phyloP scores from a whole-genome alignment of 2,888 invertebrate species.

The Phortica okadai region DNA sequence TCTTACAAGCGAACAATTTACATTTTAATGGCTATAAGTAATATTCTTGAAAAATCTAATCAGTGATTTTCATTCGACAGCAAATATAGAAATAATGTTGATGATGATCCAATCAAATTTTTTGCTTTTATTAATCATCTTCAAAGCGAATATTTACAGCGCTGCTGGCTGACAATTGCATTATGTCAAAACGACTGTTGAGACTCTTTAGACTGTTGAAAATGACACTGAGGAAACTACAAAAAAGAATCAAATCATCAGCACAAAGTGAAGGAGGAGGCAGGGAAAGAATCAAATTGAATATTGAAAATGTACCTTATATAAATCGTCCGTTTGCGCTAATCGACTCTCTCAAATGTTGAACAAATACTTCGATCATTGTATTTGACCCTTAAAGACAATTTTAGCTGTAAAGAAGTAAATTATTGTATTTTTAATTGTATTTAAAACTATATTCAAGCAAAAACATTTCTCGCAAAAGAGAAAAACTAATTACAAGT shows the following conservation, averaged over 20 bases:
- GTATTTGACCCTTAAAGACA: neutral
- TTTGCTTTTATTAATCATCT: neutral
- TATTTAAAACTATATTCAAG: too few relatives aligned
- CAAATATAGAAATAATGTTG: constrained; percentile 48
- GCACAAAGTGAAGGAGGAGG: neutral
- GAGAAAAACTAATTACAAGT: neutral
- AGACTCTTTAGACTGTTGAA: constrained; percentile 1
- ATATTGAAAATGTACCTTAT: constrained; percentile 1
- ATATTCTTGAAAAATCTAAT: constrained; percentile 34
- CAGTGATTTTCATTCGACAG: constrained; percentile 52
- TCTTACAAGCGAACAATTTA: constrained; percentile 55
- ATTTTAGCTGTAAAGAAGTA: neutral
- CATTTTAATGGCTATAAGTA: constrained; percentile 40
- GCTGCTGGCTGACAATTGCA: neutral
- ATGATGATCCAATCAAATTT: neutral
- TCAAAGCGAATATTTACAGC: constrained; percentile 38
- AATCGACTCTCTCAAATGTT: constrained; percentile 10
- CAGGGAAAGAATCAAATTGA: neutral
- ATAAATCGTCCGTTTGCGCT: neutral
- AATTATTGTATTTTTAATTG: neutral
- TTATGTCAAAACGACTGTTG: neutral
- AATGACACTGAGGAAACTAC: constrained; percentile 23
- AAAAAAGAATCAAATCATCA: neutral
- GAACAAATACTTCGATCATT: neutral
- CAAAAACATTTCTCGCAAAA: neutral